Base-by-base conservation (phyloP, 2,797 vertebrate genomes). In the Microctenopoma stevenorrisi region DNA sequence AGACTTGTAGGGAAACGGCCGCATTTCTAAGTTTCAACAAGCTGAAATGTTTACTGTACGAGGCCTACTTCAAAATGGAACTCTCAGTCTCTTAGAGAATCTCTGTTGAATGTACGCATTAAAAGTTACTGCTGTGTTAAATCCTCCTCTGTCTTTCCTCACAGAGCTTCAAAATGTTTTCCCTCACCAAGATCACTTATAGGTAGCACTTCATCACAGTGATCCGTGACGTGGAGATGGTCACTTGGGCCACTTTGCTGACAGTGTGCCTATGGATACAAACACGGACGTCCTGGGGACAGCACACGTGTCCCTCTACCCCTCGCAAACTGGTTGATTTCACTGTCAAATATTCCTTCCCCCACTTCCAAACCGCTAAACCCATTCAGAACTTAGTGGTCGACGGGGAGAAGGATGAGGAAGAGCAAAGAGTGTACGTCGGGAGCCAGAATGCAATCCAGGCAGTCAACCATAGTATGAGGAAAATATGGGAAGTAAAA, bases 361-460 rank as follows among this genome's bases (percentile, higher is more conserved):
- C 93, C 6, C 75, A 79, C 71, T 96, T 96, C 35, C 81, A 93
- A 0, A 85, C 93, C 0, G 51, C 78, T 1, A 88, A 86, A 15
- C 84, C 84, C 0, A 94, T 98, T 64, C 98, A 99, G 86, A 97
- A 96, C 10, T 64, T 97, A 3, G 94, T 72, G 0, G 63, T 95
- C 68, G 86, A 93, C 2, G 0, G 1, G 33, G 4, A 91, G 5
- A 18, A n/a, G 15, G 16, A 22, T 0, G n/a, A 0, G 5, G 10
- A 84, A 1, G 25, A 0, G 9, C 52, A 0, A 1, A 74, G 92
- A 0, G 26, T 96, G 48, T 98, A 96, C 2, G 83, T 98, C 70
- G 95, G 94, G 1, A 65, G 93, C 16, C 95, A 93, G 78, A 99
- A 99, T 77, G 88, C 82, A 2, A 90, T 99, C 38, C 87, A 96